Percentiles rank a stretch among this genome's conserved stretches.
Conservation (phyloP, 2,797 vertebrate genomes). For the Melanogrammus aeglefinus region DNA sequence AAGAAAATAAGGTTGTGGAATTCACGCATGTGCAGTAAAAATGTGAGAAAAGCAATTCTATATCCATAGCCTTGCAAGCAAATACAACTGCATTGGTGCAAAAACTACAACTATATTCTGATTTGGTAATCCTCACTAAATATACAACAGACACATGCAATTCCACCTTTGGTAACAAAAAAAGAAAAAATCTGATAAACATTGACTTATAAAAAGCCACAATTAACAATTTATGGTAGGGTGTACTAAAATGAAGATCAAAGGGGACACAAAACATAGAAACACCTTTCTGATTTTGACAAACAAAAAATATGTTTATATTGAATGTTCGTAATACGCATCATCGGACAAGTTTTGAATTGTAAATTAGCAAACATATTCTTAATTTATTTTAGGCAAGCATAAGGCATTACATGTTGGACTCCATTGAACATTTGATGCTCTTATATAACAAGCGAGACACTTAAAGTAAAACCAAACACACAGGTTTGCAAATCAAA, state of each 20-base stretch:
- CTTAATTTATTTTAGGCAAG: slow-evolving; percentile 51
- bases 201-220: slow-evolving; percentile 78
- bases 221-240: slow-evolving; percentile 60
- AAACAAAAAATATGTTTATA: background rate
- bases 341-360: background rate
- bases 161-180: slow-evolving; percentile 85
- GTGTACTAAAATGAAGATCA: slow-evolving; percentile 14
- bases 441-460: slow-evolving; percentile 77
- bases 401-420: slow-evolving; percentile 69
- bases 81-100: slow-evolving; percentile 90
- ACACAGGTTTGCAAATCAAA: slow-evolving; percentile 69
- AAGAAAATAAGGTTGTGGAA: slow-evolving; percentile 99
- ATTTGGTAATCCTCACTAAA: slow-evolving; percentile 90
- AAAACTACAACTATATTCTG: slow-evolving; percentile 84
- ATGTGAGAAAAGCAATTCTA: slow-evolving; percentile 96
- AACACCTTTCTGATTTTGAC: background rate
- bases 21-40: slow-evolving; percentile 99
- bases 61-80: slow-evolving; percentile 94
- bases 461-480: slow-evolving; percentile 65
- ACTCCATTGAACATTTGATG: slow-evolving; percentile 66
- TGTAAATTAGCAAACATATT: slow-evolving; percentile 31
- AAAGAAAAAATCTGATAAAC: slow-evolving; percentile 80
- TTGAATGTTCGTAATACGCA: background rate
- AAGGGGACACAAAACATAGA: slow-evolving; percentile 40
- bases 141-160: slow-evolving; percentile 99